Conservation (phyloP, 2,113 vertebrate species). For the Cettia cetti region DNA sequence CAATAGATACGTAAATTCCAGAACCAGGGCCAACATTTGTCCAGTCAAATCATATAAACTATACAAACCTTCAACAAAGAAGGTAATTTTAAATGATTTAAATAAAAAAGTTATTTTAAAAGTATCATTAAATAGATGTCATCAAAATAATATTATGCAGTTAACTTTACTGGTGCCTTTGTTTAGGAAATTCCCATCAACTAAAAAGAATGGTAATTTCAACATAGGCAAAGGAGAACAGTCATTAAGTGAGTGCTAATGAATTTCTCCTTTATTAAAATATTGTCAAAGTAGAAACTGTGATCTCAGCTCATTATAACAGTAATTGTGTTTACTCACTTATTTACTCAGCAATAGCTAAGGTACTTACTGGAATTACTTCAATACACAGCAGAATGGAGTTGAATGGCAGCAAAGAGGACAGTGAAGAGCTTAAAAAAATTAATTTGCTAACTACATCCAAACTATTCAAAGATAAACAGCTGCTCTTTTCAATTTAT, state of each 20-base stretch:
- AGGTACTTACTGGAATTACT: not conserved
- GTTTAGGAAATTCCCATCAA: not conserved
- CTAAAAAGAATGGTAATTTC: not conserved
- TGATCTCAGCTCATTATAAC: conserved; percentile 10
- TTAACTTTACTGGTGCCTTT: not conserved
- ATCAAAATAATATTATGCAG: not conserved
- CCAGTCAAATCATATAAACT: not conserved
- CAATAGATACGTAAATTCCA: not conserved
- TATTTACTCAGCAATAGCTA: conserved; percentile 6
- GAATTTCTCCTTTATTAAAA: conserved; percentile 40
- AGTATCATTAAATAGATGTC: not conserved
- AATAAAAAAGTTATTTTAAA: not conserved
- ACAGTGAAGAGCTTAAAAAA: not conserved
- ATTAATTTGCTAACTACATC: not conserved
- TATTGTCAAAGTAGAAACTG: conserved; percentile 18
- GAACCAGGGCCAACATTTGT: not conserved
- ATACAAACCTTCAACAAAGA: not conserved
- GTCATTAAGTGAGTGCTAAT: conserved; percentile 7
- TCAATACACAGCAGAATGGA: not conserved
- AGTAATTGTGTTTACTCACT: not conserved
- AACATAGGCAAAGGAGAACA: not conserved
- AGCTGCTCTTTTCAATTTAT: not conserved
- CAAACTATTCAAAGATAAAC: not conserved
- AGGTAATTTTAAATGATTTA: not conserved
- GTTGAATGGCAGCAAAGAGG: not conserved